These are phyloP conservation scores for Scolopax mira DNA, from an alignment of 2,113 vertebrate species.

Conservation along the genomic window DNA sequence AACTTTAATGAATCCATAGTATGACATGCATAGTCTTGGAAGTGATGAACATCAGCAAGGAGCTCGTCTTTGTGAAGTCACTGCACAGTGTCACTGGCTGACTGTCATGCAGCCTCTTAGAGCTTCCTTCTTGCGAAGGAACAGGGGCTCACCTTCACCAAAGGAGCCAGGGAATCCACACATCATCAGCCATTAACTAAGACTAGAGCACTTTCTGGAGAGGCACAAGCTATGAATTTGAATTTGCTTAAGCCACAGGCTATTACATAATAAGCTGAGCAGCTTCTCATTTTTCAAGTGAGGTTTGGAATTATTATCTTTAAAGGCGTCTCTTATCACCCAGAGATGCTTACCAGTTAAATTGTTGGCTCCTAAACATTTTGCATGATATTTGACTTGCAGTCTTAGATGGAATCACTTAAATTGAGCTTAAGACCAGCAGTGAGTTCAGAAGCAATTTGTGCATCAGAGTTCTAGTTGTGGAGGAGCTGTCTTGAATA, in stretches of 20 bases:
- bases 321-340: background rate
- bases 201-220: background rate
- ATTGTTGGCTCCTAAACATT: background rate
- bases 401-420: background rate
- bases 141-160: background rate
- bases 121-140: background rate
- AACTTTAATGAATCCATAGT: background rate
- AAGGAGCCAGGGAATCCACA: background rate
- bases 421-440: background rate
- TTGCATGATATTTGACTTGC: background rate
- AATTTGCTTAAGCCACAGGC: background rate
- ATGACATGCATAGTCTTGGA: background rate
- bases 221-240: background rate
- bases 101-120: background rate
- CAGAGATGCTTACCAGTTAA: background rate
- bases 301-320: background rate
- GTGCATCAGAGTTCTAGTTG: background rate
- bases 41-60: background rate
- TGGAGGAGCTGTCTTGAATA: background rate
- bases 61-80: background rate
- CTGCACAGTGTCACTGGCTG: background rate
- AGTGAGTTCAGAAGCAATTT: background rate
- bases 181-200: background rate
- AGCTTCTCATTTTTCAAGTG: background rate
- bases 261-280: background rate